These are phyloP conservation scores for Australoheros facetus DNA, from an alignment of 2,797 vertebrate genomes.

Conservation along the genomic window DNA sequence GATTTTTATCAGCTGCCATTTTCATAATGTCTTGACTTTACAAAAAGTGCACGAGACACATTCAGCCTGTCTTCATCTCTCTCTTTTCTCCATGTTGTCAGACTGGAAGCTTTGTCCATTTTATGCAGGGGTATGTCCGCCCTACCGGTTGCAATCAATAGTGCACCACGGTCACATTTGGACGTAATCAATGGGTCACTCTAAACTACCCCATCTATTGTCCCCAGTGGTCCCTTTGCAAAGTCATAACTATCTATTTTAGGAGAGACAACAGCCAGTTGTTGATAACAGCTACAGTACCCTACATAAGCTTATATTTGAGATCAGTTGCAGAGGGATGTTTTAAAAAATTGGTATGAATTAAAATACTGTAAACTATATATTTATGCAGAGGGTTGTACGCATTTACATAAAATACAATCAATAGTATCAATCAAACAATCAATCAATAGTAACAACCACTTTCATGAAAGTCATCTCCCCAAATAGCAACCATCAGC, in stretches of 20 bases:
- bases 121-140: constrained; percentile 39
- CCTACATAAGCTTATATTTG: constrained; percentile 40
- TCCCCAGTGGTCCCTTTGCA: constrained; percentile 58
- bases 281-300: constrained; percentile 57
- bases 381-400: not conserved
- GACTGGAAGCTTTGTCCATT: constrained; percentile 32
- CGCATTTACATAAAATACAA: not conserved
- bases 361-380: not conserved
- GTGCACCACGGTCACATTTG: constrained; percentile 66
- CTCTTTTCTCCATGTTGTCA: constrained; percentile 5
- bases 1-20: constrained; percentile 37
- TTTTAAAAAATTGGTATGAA: constrained; percentile 31
- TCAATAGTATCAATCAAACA: not conserved
- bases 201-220: constrained; percentile 38
- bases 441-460: not conserved
- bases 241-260: constrained; percentile 77
- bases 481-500: not conserved
- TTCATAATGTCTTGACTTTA: constrained; percentile 25
- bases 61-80: constrained; percentile 6
- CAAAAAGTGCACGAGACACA: constrained; percentile 5
- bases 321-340: constrained; percentile 29
- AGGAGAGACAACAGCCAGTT: constrained; percentile 49
- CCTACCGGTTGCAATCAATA: constrained; percentile 67
- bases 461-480: constrained; percentile 1
- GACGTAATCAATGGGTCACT: constrained; percentile 72